These are phyloP conservation scores for Drosophila ogumai DNA, from an alignment of 1,140 invertebrate species.

Conservation along the genomic window DNA sequence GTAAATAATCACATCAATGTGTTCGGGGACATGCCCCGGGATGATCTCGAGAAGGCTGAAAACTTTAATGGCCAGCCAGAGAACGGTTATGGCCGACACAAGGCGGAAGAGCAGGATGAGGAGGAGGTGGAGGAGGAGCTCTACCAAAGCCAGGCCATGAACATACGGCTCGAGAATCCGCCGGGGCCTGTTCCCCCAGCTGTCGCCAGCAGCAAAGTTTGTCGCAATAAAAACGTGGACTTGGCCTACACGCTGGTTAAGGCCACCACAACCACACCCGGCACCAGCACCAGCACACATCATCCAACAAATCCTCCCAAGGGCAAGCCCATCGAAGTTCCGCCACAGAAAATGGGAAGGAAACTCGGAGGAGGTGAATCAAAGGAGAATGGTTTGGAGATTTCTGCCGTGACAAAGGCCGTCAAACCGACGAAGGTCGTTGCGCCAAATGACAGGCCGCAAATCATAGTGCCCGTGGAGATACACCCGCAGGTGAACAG, in stretches of 20 bases:
- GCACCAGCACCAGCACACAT: background rate
- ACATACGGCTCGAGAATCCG: conserved; percentile 67
- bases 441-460: conserved; percentile 30
- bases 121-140: background rate
- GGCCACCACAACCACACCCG: conserved; percentile 18
- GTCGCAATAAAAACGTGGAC: conserved; percentile 85
- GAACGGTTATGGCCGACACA: conserved; percentile 26
- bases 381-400: conserved; percentile 14
- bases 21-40: conserved; percentile 34
- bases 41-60: conserved; percentile 30
- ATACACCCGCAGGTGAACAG: conserved; percentile 53
- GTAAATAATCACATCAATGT: conserved; percentile 85
- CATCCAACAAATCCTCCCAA: conserved; percentile 29
- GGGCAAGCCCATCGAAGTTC: conserved; percentile 45
- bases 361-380: conserved; percentile 9
- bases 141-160: conserved; percentile 71
- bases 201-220: conserved; percentile 67
- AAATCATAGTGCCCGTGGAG: conserved; percentile 79
- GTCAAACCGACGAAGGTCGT: conserved; percentile 19
- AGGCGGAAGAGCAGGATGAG: background rate
- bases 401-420: conserved; percentile 29
- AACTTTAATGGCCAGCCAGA: conserved; percentile 46
- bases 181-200: conserved; percentile 41
- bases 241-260: conserved; percentile 81
- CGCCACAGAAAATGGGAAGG: conserved; percentile 67